phyloP scores from a whole-genome alignment of 2,797 vertebrate genomes.

The Spondyliosoma cantharus region DNA sequence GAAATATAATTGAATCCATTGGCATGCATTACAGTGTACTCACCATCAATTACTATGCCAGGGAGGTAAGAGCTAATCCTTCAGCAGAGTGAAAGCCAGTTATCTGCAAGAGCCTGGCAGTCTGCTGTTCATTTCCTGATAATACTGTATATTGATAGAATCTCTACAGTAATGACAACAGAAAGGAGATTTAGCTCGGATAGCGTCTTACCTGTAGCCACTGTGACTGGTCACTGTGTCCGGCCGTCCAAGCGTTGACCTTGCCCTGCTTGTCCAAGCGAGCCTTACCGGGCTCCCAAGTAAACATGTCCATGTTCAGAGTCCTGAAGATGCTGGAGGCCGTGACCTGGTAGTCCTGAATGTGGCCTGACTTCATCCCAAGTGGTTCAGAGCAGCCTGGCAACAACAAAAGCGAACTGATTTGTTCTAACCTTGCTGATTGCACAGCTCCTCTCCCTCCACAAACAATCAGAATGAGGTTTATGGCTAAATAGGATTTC shows the following conservation, averaged over 20 bases:
- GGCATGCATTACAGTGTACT: constrained; percentile 47
- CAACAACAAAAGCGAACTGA: constrained; percentile 21
- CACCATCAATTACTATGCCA: constrained; percentile 57
- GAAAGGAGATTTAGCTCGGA: constrained; percentile 16
- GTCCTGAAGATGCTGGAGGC: constrained; percentile 97
- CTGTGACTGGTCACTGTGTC: constrained; percentile 97
- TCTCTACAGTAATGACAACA: constrained; percentile 15
- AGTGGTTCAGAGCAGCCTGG: constrained; percentile 97
- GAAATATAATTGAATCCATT: constrained; percentile 47
- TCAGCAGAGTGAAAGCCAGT: constrained; percentile 44
- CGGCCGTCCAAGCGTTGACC: constrained; percentile 98
- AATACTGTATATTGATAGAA: constrained; percentile 19
- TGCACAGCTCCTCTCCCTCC: not conserved
- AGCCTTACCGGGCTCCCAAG: constrained; percentile 98
- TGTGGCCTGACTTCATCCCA: constrained; percentile 97
- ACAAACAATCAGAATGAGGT: no score
- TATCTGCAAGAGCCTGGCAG: constrained; percentile 25
- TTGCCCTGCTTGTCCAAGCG: constrained; percentile 98
- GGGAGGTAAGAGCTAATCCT: constrained; percentile 50
- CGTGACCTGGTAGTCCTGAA: constrained; percentile 97
- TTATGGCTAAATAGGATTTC: no score
- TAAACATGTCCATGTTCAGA: constrained; percentile 99
- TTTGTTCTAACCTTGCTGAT: constrained; percentile 3
- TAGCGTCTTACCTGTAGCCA: constrained; percentile 93
- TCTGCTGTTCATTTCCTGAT: constrained; percentile 33